These are phyloP conservation scores for Nasonia longicornis DNA, from an alignment of 1,140 invertebrate species.

Conservation along the genomic window DNA sequence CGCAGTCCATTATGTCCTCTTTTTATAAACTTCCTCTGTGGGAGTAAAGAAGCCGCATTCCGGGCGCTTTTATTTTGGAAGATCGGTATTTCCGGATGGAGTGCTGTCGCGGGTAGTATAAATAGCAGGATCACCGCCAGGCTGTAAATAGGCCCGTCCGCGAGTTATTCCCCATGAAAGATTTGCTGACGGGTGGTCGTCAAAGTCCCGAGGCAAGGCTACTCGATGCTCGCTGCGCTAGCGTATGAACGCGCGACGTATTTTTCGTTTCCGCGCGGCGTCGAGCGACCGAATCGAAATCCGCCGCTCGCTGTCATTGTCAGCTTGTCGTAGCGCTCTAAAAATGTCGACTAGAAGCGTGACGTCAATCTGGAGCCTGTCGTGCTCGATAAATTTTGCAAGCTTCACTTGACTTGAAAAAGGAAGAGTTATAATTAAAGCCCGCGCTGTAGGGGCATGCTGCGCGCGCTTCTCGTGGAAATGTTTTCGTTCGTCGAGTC, in stretches of 20 bases:
- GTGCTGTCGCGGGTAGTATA: neutral
- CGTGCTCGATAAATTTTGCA: constrained; percentile 25
- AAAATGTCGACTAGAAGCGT: neutral
- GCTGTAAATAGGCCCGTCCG: neutral
- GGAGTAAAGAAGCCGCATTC: neutral
- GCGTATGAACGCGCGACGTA: too few species aligned
- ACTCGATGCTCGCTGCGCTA: too few species aligned
- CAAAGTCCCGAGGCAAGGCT: too few species aligned
- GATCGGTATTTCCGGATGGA: neutral
- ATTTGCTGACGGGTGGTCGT: too few species aligned
- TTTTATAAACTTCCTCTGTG: neutral
- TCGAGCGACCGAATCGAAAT: too few species aligned
- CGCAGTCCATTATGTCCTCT: neutral
- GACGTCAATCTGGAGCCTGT: constrained; percentile 21
- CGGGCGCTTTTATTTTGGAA: neutral
- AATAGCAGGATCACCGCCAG: neutral
- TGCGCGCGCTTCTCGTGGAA: neutral
- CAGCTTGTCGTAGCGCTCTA: neutral
- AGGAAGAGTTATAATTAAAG: constrained; percentile 16
- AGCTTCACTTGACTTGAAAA: constrained; percentile 26
- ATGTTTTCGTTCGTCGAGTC: neutral
- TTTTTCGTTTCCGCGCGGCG: too few species aligned
- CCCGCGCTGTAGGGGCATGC: neutral
- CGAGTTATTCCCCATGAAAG: too few species aligned
- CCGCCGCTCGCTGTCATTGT: too few species aligned